Percentiles rank a stretch among this genome's conserved stretches.
Evolutionary conservation across 1,140 invertebrate genomes (phyloP).

Genomic region (Zaprionus davidi): DNA sequence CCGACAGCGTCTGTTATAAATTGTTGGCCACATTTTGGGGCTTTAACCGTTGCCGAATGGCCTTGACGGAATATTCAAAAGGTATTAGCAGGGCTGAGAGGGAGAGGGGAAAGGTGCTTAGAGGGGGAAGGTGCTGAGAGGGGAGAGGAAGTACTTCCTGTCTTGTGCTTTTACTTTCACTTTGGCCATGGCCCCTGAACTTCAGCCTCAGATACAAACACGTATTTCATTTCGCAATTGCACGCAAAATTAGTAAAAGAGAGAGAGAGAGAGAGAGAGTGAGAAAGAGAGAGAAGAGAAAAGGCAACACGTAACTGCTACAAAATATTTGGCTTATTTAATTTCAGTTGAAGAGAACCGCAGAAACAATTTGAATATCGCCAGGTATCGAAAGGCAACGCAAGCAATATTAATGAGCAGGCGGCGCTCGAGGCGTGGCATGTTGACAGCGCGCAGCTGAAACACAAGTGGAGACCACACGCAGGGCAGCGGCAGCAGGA

Average conservation of each 20-base stretch:
- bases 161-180: not conserved
- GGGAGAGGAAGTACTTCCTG: not conserved
- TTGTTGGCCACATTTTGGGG: not conserved
- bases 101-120: not conserved
- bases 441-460: slow-evolving; percentile 53
- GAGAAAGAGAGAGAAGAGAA: not conserved
- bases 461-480: slow-evolving; percentile 29
- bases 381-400: slow-evolving; percentile 19
- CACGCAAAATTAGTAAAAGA: slow-evolving; percentile 40
- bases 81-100: not conserved
- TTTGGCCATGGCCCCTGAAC: slow-evolving; percentile 27
- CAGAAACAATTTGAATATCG: slow-evolving; percentile 51
- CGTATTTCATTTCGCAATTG: slow-evolving; percentile 36
- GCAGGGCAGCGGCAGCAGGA: not conserved
- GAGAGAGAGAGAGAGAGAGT: not conserved
- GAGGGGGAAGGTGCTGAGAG: not conserved
- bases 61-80: slow-evolving; percentile 19
- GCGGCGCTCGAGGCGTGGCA: slow-evolving; percentile 38
- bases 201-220: slow-evolving; percentile 42
- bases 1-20: slow-evolving; percentile 21
- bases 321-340: slow-evolving; percentile 38
- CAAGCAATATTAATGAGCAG: slow-evolving; percentile 68
- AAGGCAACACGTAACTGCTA: slow-evolving; percentile 14
- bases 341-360: slow-evolving; percentile 47
- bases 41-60: not conserved